A percentile compares a stretch with the other conserved stretches of the same genome.
These are phyloP conservation scores for Oceanodroma tethys DNA, from an alignment of 2,113 vertebrate genomes.

Conservation along the genomic window DNA sequence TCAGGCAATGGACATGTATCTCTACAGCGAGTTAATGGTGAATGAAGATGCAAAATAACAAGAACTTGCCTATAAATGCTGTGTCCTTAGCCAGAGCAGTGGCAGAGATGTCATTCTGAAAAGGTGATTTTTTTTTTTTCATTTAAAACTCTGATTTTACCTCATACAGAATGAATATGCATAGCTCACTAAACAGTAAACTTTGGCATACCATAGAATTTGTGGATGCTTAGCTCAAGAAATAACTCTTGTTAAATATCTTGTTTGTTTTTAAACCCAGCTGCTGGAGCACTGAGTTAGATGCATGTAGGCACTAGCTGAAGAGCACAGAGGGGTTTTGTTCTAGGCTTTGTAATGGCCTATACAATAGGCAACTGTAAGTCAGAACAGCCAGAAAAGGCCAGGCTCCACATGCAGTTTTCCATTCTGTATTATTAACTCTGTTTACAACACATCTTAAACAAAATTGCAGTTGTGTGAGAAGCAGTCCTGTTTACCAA, in stretches of 20 bases:
- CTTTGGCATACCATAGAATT: not conserved
- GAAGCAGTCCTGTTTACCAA: not conserved
- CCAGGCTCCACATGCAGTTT: not conserved
- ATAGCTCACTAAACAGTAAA: not conserved
- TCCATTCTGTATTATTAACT: not conserved
- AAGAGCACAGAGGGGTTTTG: not conserved
- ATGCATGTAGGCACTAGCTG: not conserved
- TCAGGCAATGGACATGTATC: slow-evolving; percentile 90
- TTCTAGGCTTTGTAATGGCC: not conserved
- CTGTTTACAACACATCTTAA: not conserved
- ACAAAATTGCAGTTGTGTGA: not conserved
- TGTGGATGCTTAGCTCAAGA: not conserved
- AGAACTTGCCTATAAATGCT: slow-evolving; percentile 78
- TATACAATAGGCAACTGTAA: not conserved
- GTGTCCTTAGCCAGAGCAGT: slow-evolving; percentile 78
- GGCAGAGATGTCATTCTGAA: slow-evolving; percentile 85
- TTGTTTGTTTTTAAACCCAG: not conserved
- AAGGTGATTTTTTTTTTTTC: slow-evolving; percentile 61
- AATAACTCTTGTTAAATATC: not conserved
- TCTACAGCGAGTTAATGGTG: slow-evolving; percentile 91
- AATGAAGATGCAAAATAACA: slow-evolving; percentile 84
- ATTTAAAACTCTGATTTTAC: not conserved
- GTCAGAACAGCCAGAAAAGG: not conserved
- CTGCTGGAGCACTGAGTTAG: not conserved
- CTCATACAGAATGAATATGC: not conserved